Evolutionary conservation across 2,113 vertebrate genomes (phyloP).

Genomic region (Pycnonotus jocosus): DNA sequence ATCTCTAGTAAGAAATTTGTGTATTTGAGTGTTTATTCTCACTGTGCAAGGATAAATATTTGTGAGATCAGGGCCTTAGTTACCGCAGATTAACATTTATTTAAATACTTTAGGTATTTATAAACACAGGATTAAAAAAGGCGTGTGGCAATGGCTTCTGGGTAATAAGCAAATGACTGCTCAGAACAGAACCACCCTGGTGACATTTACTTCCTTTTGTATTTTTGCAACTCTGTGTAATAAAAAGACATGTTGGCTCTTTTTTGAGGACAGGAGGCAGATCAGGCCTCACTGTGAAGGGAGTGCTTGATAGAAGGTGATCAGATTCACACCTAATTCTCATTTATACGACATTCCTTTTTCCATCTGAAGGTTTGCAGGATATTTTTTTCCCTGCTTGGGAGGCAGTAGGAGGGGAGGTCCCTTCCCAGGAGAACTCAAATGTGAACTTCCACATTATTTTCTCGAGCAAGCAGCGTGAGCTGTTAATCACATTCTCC

Average conservation of each 20-base stretch:
- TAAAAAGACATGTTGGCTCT: background rate
- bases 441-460: background rate
- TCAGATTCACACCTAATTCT: background rate
- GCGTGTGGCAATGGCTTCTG: background rate
- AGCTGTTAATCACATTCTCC: background rate
- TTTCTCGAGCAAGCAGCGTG: background rate
- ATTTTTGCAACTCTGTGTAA: background rate
- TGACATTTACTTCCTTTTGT: slow-evolving; percentile 50
- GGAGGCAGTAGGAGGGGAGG: background rate
- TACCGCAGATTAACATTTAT: background rate
- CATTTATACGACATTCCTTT: background rate
- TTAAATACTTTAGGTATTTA: slow-evolving; percentile 51
- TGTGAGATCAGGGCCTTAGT: slow-evolving; percentile 6
- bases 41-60: slow-evolving; percentile 20
- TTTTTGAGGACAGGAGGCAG: background rate
- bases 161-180: slow-evolving; percentile 48
- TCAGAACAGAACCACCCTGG: slow-evolving; percentile 28
- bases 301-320: background rate
- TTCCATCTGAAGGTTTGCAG: background rate
- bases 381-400: background rate
- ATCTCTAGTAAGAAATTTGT: background rate
- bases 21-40: background rate
- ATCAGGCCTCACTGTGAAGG: background rate
- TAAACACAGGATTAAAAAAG: slow-evolving; percentile 27
- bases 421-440: background rate